Conservation (phyloP, 2,113 vertebrate species). For the Heterotis niloticus region DNA sequence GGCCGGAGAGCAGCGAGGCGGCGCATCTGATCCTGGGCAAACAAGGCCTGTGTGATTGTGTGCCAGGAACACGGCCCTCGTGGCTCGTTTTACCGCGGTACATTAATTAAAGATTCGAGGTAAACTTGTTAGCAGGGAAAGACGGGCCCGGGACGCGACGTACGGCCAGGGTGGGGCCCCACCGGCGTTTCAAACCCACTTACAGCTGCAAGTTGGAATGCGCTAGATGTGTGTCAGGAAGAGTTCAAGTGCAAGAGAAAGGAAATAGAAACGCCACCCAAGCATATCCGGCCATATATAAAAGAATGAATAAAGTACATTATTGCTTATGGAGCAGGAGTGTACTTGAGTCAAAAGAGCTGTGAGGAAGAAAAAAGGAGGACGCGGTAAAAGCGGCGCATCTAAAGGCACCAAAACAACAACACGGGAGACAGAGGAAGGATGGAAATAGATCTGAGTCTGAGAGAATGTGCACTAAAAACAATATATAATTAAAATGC, state of each 20-base stretch:
- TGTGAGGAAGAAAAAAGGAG: no score
- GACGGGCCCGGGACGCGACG: conserved; percentile 28
- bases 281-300: neutral
- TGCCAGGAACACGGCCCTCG: conserved; percentile 47
- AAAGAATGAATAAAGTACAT: neutral
- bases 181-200: neutral
- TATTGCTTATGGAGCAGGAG: no score
- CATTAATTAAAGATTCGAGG: conserved; percentile 51
- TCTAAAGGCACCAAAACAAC: no score
- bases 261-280: neutral
- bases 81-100: conserved; percentile 44
- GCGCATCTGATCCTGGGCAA: conserved; percentile 32
- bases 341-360: no score
- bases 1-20: conserved; percentile 32
- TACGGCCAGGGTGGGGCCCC: neutral
- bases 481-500: no score
- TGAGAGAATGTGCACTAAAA: no score
- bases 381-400: no score
- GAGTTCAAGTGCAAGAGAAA: neutral
- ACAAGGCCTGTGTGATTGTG: conserved; percentile 41
- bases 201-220: neutral
- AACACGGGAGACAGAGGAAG: no score
- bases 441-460: no score
- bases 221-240: neutral
- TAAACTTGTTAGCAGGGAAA: conserved; percentile 28